A percentile compares a stretch with the other conserved stretches of the same genome.
These are phyloP conservation scores for Protobothrops mucrosquamatus DNA, from an alignment of 2,113 vertebrate species.

Conservation along the genomic window DNA sequence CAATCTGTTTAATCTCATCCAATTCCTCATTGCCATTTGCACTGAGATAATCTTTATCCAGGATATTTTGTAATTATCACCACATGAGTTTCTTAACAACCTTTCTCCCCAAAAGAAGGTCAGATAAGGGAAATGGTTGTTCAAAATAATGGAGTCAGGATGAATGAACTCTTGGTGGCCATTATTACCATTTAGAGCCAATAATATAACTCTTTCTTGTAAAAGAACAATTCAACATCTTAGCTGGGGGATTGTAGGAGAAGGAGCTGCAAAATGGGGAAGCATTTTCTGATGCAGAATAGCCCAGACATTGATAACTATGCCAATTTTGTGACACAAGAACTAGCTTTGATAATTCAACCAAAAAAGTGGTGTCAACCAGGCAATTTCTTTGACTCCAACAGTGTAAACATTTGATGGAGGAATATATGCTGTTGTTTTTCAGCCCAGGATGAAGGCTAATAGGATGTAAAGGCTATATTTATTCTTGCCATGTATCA, in stretches of 20 bases:
- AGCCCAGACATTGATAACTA: neutral
- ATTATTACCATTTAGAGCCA: neutral
- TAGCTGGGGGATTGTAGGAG: neutral
- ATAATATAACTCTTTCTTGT: neutral
- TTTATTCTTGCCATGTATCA: neutral
- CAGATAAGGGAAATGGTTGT: neutral
- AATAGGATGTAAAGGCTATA: neutral
- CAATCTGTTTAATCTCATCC: neutral
- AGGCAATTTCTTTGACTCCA: neutral
- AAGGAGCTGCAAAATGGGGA: neutral
- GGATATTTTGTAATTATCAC: neutral
- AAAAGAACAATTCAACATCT: neutral
- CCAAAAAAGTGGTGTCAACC: neutral
- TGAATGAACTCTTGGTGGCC: neutral
- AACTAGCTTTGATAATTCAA: neutral
- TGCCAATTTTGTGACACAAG: neutral
- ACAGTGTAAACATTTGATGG: neutral
- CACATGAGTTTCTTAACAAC: neutral
- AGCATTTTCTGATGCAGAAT: neutral
- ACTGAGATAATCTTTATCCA: neutral
- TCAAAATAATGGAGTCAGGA: neutral
- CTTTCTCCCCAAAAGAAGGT: neutral
- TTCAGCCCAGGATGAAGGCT: neutral
- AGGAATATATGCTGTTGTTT: neutral
- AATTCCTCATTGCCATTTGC: neutral